Evolutionary conservation across 2,888 invertebrate genomes (phyloP).

Genomic region (Xanthia icteritia): DNA sequence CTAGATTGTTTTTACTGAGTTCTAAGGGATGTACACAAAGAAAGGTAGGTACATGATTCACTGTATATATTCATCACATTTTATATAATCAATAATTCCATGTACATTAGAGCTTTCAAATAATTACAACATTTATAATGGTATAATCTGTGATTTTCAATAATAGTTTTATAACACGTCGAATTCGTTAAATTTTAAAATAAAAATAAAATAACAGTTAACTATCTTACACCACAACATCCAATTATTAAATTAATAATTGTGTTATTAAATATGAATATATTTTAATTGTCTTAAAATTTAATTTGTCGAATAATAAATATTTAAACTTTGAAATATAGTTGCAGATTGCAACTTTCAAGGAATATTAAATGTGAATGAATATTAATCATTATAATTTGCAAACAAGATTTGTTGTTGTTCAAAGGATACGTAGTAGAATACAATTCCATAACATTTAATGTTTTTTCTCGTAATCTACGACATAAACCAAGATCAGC

Average conservation of each 20-base stretch:
- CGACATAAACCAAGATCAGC: slow-evolving; percentile 42
- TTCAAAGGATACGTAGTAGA: slow-evolving; percentile 29
- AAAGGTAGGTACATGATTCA: slow-evolving; percentile 43
- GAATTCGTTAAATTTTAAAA: slow-evolving; percentile 32
- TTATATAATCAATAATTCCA: slow-evolving; percentile 70
- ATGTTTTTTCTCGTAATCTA: slow-evolving; percentile 44
- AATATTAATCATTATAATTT: slow-evolving; percentile 50
- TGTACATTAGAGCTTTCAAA: slow-evolving; percentile 70
- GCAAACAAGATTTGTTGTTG: slow-evolving; percentile 52
- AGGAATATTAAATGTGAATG: slow-evolving; percentile 50
- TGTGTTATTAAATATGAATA: slow-evolving; percentile 50
- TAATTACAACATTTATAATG: slow-evolving; percentile 69
- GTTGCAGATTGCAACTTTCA: slow-evolving; percentile 45
- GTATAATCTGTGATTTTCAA: slow-evolving; percentile 58
- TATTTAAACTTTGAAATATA: slow-evolving; percentile 44
- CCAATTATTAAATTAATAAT: slow-evolving; percentile 49
- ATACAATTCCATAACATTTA: slow-evolving; percentile 46
- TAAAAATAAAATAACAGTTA: slow-evolving; percentile 23
- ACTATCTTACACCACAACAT: slow-evolving; percentile 43
- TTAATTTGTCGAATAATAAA: slow-evolving; percentile 44
- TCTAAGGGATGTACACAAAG: slow-evolving; percentile 10
- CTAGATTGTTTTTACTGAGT: neutral
- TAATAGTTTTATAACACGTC: slow-evolving; percentile 48
- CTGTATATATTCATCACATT: slow-evolving; percentile 73
- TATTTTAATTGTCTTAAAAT: slow-evolving; percentile 48